These are phyloP conservation scores for Augochlorella aurata DNA, from an alignment of 2,888 invertebrate species.

Conservation along the genomic window DNA sequence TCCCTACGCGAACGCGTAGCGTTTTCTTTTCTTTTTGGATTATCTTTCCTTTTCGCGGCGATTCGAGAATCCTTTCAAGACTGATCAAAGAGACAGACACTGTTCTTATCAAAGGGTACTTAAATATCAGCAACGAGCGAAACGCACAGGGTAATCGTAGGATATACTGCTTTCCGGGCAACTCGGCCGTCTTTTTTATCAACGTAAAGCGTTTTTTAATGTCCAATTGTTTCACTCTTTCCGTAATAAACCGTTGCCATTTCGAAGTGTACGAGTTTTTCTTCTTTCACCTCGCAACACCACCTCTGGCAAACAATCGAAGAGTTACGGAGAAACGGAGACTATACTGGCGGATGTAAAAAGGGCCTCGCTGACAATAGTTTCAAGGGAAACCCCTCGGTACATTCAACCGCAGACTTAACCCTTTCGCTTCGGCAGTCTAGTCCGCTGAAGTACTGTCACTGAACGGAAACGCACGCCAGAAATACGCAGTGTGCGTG, in stretches of 20 bases:
- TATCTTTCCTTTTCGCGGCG: not conserved
- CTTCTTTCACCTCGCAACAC: not conserved
- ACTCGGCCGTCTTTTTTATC: conserved; percentile 40
- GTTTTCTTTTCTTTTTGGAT: conserved; percentile 32
- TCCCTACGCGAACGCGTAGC: conserved; percentile 22
- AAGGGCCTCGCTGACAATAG: too few relatives aligned
- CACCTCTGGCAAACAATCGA: not conserved
- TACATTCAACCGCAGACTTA: too few relatives aligned
- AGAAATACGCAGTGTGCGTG: too few relatives aligned
- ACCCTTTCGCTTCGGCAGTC: too few relatives aligned
- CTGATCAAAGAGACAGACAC: conserved; percentile 41
- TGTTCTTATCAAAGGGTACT: conserved; percentile 48
- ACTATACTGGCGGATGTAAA: too few relatives aligned
- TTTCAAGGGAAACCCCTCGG: too few relatives aligned
- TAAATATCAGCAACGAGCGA: conserved; percentile 33
- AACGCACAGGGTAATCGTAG: conserved; percentile 55
- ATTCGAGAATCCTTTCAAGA: conserved; percentile 41
- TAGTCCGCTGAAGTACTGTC: too few relatives aligned
- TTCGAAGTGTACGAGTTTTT: conserved; percentile 25
- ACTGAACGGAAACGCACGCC: too few relatives aligned
- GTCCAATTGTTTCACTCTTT: conserved; percentile 37
- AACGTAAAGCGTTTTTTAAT: conserved; percentile 42
- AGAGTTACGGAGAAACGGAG: too few relatives aligned
- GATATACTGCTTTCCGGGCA: conserved; percentile 47
- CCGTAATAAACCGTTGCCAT: conserved; percentile 65